Evolutionary conservation across 2,113 vertebrate genomes (phyloP).

Genomic region (Prunella himalayana): DNA sequence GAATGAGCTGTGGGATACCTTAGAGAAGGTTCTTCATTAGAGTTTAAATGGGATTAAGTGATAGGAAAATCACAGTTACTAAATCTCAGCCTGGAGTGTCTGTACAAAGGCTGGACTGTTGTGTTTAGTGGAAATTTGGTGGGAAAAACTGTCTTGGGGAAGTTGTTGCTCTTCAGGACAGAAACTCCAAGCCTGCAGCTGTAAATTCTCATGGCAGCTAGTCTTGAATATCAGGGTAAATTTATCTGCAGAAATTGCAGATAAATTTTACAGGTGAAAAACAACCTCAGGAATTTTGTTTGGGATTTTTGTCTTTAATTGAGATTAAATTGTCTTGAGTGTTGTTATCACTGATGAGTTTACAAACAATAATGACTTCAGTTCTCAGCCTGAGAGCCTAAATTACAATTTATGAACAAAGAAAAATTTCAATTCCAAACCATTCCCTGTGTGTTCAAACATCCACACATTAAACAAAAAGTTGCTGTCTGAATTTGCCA

Average conservation of each 20-base stretch:
- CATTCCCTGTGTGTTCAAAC: not conserved
- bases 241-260: not conserved
- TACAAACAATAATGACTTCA: not conserved
- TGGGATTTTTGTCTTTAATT: not conserved
- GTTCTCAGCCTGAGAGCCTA: not conserved
- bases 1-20: not conserved
- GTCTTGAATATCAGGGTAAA: not conserved
- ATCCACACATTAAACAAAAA: not conserved
- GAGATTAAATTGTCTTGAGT: not conserved
- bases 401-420: not conserved
- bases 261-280: not conserved
- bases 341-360: not conserved
- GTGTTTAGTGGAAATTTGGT: not conserved
- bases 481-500: not conserved
- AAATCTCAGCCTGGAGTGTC: not conserved
- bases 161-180: not conserved
- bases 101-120: not conserved
- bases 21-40: not conserved
- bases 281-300: not conserved
- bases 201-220: not conserved
- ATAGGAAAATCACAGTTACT: constrained; percentile 9
- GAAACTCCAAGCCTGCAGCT: not conserved
- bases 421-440: not conserved
- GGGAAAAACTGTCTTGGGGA: not conserved
- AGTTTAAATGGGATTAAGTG: not conserved